phyloP scores from a whole-genome alignment of 2,797 vertebrate species.

The Schizopygopsis malacanthus region DNA sequence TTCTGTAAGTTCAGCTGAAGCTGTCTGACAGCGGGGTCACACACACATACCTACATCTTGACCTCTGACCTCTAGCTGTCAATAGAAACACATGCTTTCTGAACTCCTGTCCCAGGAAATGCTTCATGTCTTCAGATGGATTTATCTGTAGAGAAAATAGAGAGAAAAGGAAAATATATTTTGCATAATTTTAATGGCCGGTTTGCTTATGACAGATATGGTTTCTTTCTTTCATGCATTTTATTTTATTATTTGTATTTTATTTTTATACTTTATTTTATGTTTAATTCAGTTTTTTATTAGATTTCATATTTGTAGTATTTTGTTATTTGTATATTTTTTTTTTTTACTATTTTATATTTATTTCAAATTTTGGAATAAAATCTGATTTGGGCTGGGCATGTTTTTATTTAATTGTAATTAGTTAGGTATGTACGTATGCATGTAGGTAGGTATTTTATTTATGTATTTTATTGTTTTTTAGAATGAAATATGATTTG shows the following conservation, averaged over 20 bases:
- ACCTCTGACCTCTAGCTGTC: constrained; percentile 19
- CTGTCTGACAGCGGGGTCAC: background rate
- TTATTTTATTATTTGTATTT: background rate
- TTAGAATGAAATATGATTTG: background rate
- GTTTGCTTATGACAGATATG: background rate
- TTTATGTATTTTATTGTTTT: background rate
- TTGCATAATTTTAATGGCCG: background rate
- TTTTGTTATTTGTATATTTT: too few species aligned
- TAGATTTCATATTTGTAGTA: background rate
- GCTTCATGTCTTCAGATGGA: background rate
- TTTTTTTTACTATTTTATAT: background rate
- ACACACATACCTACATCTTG: background rate
- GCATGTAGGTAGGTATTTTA: background rate
- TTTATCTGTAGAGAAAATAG: background rate
- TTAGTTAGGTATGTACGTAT: background rate
- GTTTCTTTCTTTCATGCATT: background rate
- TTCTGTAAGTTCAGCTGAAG: background rate
- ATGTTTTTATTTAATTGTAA: background rate
- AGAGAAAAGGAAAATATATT: background rate
- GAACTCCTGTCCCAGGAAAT: background rate
- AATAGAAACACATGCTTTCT: background rate
- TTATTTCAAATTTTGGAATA: background rate
- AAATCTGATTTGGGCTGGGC: background rate
- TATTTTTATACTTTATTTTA: background rate
- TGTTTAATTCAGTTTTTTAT: background rate